Percentiles rank a stretch among this genome's conserved stretches.
Evolutionary conservation across 1,140 invertebrate genomes (phyloP).

Genomic region (Drosophila yakuba): DNA sequence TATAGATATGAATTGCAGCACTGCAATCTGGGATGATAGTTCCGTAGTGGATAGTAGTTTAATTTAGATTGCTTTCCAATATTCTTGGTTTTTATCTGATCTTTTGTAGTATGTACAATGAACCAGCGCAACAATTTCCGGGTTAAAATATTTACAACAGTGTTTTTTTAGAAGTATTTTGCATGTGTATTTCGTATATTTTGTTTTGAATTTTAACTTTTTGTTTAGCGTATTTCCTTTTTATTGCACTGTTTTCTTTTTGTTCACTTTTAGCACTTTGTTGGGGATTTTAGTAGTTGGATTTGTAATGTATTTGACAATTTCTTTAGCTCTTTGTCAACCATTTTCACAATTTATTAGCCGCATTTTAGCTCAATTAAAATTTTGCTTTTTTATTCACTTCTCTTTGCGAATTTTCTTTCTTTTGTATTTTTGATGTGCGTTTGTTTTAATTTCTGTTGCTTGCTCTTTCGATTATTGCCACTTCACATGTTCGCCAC

Average conservation of each 20-base stretch:
- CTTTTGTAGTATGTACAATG: constrained; percentile 49
- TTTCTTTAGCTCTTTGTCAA: constrained; percentile 64
- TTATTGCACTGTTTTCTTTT: constrained; percentile 61
- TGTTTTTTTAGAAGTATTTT: constrained; percentile 42
- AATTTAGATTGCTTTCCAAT: constrained; percentile 41
- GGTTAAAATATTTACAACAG: constrained; percentile 78
- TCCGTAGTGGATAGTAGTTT: constrained; percentile 27
- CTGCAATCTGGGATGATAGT: constrained; percentile 26
- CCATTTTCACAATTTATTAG: constrained; percentile 80
- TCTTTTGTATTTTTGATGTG: constrained; percentile 50
- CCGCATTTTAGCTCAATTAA: constrained; percentile 59
- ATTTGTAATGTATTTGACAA: constrained; percentile 41
- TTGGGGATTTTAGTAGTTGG: constrained; percentile 18
- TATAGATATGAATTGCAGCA: constrained; percentile 37
- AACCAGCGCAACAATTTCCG: constrained; percentile 23
- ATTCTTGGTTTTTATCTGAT: constrained; percentile 23
- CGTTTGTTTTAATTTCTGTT: constrained; percentile 72
- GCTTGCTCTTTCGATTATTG: constrained; percentile 72
- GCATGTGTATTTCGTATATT: constrained; percentile 33
- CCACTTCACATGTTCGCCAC: constrained; percentile 50
- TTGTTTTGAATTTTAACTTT: constrained; percentile 81
- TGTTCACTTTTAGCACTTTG: constrained; percentile 42
- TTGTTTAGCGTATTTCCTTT: constrained; percentile 74
- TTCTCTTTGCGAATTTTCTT: constrained; percentile 17
- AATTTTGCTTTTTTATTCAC: constrained; percentile 31